phyloP scores from a whole-genome alignment of 2,888 invertebrate species.

The Villa cingulata region DNA sequence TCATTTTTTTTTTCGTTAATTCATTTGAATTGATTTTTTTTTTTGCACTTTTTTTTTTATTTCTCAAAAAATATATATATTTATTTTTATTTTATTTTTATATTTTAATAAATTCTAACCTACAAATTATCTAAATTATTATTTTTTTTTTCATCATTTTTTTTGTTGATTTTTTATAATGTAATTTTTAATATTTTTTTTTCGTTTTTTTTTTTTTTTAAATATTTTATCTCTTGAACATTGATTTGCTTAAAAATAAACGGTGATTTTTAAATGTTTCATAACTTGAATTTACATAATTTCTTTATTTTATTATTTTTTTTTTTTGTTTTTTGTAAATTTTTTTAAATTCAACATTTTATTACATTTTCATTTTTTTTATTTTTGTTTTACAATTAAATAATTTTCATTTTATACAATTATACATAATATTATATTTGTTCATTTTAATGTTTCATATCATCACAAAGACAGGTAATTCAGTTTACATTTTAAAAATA shows the following conservation, averaged over 20 bases:
- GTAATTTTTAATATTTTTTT: no score
- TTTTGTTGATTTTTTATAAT: no score
- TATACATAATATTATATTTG: no score
- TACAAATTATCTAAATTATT: constrained; percentile 4
- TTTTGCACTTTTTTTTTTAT: constrained; percentile 6
- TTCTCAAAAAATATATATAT: constrained; percentile 9
- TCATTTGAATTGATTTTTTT: neutral
- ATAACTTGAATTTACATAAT: neutral
- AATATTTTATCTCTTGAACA: no score
- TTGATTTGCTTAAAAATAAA: no score
- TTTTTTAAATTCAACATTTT: neutral
- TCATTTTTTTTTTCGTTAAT: no score
- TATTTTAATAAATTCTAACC: constrained; percentile 2
- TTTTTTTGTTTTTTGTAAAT: constrained; percentile 1
- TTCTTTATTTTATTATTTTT: neutral
- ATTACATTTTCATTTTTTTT: no score
- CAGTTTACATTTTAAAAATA: constrained; percentile 1
- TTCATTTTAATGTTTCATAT: no score
- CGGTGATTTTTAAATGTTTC: no score
- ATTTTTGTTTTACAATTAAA: no score
- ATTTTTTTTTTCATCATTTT: constrained; percentile 1
- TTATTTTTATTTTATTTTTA: constrained; percentile 5
- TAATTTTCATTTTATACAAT: no score
- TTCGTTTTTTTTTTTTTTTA: no score
- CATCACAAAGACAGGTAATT: constrained; percentile 4